A percentile compares a stretch with the other conserved stretches of the same genome.
phyloP scores from a whole-genome alignment of 2,888 invertebrate genomes.

The Globia sparganii region DNA sequence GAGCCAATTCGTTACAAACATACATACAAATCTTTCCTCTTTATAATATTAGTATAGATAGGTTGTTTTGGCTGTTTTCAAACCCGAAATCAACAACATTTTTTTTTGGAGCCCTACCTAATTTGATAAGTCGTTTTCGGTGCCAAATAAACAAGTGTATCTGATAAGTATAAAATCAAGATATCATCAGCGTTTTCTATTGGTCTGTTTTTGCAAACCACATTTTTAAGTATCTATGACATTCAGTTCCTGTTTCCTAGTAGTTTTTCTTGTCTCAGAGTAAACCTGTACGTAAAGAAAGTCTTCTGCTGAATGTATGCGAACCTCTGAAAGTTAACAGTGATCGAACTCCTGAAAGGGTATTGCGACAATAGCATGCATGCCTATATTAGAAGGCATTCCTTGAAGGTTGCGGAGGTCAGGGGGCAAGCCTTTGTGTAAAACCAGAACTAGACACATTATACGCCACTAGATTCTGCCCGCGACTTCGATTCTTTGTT shows the following conservation, averaged over 20 bases:
- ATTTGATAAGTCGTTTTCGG: conserved; percentile 17
- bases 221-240: background rate
- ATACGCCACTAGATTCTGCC: background rate
- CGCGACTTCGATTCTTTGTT: too few relatives aligned
- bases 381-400: conserved; percentile 30
- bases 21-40: too few relatives aligned
- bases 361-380: conserved; percentile 40
- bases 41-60: too few relatives aligned
- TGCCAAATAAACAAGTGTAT: conserved; percentile 27
- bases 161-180: conserved; percentile 31
- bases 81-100: background rate
- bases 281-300: background rate
- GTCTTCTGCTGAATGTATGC: background rate
- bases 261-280: background rate
- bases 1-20: too few relatives aligned
- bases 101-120: conserved; percentile 1
- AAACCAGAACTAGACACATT: conserved; percentile 2
- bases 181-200: conserved; percentile 11
- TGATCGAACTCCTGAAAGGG: conserved; percentile 5
- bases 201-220: background rate
- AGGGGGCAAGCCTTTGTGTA: conserved; percentile 36
- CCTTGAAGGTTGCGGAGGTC: conserved; percentile 17
- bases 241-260: background rate
- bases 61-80: background rate
- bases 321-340: background rate